These are phyloP conservation scores for Yasuhikotakia modesta DNA, from an alignment of 2,797 vertebrate species.

Conservation along the genomic window DNA sequence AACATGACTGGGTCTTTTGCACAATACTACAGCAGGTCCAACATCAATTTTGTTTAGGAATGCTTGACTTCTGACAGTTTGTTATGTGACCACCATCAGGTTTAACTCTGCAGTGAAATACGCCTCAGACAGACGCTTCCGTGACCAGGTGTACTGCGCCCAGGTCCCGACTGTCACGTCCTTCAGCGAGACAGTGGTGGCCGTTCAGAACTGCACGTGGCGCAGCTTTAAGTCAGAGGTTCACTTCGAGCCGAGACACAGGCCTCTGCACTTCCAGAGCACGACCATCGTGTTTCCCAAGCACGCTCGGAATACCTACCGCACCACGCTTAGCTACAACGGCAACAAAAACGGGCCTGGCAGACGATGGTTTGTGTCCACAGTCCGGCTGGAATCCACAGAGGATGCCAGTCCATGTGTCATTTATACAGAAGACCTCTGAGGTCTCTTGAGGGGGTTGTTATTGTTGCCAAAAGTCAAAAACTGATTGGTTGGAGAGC, in stretches of 20 bases:
- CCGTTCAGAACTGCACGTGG: conserved; percentile 90
- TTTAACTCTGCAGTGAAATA: conserved; percentile 93
- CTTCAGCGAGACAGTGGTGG: conserved; percentile 91
- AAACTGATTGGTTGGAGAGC: conserved; percentile 13
- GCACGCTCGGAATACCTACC: conserved; percentile 87
- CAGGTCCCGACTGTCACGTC: conserved; percentile 86
- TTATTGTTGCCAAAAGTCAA: background rate
- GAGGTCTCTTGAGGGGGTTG: conserved; percentile 16
- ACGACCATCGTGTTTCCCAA: conserved; percentile 96
- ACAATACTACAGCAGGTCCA: too few species aligned
- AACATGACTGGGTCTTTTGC: too few species aligned
- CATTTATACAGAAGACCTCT: conserved; percentile 82
- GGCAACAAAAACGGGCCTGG: conserved; percentile 70
- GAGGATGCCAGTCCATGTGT: conserved; percentile 79
- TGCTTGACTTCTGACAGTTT: background rate
- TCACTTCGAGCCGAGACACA: conserved; percentile 89
- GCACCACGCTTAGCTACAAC: conserved; percentile 93
- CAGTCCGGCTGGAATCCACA: conserved; percentile 87
- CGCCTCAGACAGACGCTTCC: conserved; percentile 88
- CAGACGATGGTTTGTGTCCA: conserved; percentile 88
- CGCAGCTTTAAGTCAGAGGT: conserved; percentile 94
- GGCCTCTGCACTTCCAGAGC: conserved; percentile 85
- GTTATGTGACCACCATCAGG: conserved; percentile 65
- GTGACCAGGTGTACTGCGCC: conserved; percentile 84
- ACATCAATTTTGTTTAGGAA: background rate